phyloP scores from a whole-genome alignment of 2,797 vertebrate genomes.

The Setipinna tenuifilis region DNA sequence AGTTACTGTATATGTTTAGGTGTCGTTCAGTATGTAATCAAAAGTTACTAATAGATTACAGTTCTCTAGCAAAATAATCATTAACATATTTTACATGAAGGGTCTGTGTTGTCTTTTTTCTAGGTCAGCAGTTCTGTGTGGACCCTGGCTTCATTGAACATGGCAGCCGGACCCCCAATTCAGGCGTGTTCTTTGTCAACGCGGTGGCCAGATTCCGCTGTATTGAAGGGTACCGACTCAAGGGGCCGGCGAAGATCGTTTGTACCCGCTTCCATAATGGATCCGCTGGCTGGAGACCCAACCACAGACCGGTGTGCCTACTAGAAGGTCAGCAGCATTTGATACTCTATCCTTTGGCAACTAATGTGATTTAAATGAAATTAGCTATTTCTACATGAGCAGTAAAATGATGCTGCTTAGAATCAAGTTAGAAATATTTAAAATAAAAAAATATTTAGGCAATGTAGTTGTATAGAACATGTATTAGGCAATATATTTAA shows the following conservation, averaged over 20 bases:
- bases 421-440: no score
- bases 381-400: neutral
- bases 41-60: neutral
- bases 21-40: no score
- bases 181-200: conserved; percentile 78
- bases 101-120: conserved; percentile 59
- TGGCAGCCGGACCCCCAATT: conserved; percentile 76
- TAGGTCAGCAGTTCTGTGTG: conserved; percentile 76
- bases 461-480: no score
- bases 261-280: conserved; percentile 79
- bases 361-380: neutral
- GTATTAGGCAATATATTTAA: no score
- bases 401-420: no score
- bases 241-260: conserved; percentile 79
- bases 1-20: no score
- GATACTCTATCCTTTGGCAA: neutral
- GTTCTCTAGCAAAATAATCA: neutral
- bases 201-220: conserved; percentile 80
- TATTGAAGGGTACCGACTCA: conserved; percentile 80
- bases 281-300: conserved; percentile 82
- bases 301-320: conserved; percentile 78
- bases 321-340: conserved; percentile 75
- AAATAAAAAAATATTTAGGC: no score
- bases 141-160: conserved; percentile 81
- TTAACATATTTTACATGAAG: neutral